Evolutionary conservation across 2,888 invertebrate genomes (phyloP).

Genomic region (Tetramorium bicarinatum): DNA sequence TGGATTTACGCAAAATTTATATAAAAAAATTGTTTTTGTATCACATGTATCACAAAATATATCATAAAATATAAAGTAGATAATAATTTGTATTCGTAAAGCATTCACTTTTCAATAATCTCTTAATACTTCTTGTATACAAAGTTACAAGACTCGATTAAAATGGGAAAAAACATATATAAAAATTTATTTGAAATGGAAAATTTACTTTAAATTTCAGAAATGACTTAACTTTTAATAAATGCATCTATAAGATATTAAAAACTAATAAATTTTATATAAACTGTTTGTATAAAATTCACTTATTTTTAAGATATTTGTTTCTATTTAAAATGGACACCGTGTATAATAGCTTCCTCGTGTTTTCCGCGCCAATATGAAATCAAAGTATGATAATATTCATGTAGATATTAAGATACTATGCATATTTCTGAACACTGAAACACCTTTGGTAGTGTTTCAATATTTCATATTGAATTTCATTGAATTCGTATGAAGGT

Average conservation of each 20-base stretch:
- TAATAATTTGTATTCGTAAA: background rate
- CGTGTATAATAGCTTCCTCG: background rate
- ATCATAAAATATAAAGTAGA: background rate
- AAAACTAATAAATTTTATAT: background rate
- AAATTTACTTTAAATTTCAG: background rate
- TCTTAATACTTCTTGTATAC: background rate
- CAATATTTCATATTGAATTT: constrained; percentile 38
- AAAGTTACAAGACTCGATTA: background rate
- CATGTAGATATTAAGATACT: constrained; percentile 13
- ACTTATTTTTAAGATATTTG: background rate
- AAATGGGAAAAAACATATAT: background rate
- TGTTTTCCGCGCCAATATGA: constrained; percentile 2
- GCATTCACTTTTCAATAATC: background rate
- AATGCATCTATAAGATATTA: background rate
- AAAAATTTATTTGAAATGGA: too few relatives aligned
- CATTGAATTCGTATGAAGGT: constrained; percentile 54
- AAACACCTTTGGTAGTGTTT: background rate
- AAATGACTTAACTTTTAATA: background rate
- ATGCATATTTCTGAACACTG: constrained; percentile 10
- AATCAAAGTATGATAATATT: constrained; percentile 35
- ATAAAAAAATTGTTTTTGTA: background rate
- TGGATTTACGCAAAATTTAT: constrained; percentile 8
- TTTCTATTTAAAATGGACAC: background rate
- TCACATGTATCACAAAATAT: background rate
- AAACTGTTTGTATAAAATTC: background rate